Evolutionary conservation across 2,113 vertebrate genomes (phyloP), one percentile per base, ranked within the genome.

Genomic region (Brienomyrus longianalis): DNA sequence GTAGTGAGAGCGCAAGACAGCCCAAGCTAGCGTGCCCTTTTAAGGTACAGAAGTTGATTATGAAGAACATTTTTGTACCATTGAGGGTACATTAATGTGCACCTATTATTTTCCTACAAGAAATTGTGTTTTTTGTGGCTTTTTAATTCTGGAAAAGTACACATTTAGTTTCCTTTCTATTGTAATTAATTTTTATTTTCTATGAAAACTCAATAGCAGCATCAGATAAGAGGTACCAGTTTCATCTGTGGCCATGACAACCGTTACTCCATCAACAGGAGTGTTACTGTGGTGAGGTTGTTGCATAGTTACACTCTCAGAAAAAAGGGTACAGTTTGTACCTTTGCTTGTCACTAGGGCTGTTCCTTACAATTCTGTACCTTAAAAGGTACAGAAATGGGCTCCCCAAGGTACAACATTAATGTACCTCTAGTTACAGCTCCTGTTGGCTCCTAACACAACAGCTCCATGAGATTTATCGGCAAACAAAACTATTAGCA

Each of bases 81-180:
- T 51, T 51, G 11, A 51, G 50, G 11, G 50, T 15, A 51, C 13
- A 51, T 51, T 51, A 39, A 39, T 39, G 83, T 89, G 15, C 70
- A 31, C 6, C 54, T 56, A 84, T 35, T 59, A 23, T 54, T n/a
- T 15, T 15, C 54, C 43, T 62, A 43, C 27, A 90, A 90, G 59
- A 88, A 90, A 88, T 52, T 13, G n/a, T 88, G 86, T 62, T 51
- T 19, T 54, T 66, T 77, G 35, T 39, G 88, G 39, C 70, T 45
- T 59, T 88, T 83, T 10, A 35, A 62, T 88, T 39, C 70, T 88
- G 90, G 52, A 86, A n/a, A 31, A 77, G 52, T 88, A 56, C 50
- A 88, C 23, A 88, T 88, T 62, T 54, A 50, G 43, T 88, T 43
- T 70, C 45, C 86, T 88, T 90, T 47, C 86, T 11, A 90, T 54